Evolutionary conservation across 2,113 vertebrate genomes (phyloP), one percentile per base, ranked within the genome.

Genomic region (Chaenogobius annularis): DNA sequence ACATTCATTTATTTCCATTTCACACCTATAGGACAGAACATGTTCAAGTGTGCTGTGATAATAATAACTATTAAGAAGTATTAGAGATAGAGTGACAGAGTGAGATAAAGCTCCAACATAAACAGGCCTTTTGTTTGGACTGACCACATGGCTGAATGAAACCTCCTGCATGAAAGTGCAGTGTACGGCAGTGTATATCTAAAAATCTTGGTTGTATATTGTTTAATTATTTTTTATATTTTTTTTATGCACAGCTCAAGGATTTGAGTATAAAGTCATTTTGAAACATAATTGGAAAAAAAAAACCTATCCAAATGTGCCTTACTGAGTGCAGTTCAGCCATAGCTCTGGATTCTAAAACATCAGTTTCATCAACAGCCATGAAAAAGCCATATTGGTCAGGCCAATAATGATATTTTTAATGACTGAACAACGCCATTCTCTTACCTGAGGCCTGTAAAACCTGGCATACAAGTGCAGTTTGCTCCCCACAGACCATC

Each of bases 391-490:
- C 23, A 14, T 20, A 55, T 14, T 4, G 26, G 26, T 31, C 26
- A 31, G 26, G 26, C 26, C 1, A 31, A 31, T 31, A 31, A 31
- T 6, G 31, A 37, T 3, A 20, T 44, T 8, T 31, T 20, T 23
- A 26, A 40, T 50, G 12, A 7, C 1, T 54, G 12, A 5, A 68
- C 19, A 54, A 31, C 7, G 47, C 31, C 11, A 20, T 46, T 7
- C 68, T 22, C 76, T 74, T 90, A 98, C 97, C 94, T 95, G 85
- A 83, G 88, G 8, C 96, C 96, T 7, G 88, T 86, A 72, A 94
- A 95, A 9, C 94, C 95, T 0, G 93, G 87, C 56, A 70, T 86
- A 81, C 97, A 99, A 2, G 92, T 94, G 75, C 97, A 99, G 91
- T 97, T 97, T 50, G 95, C 93, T 17, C 95, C 95, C 94, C 89